A percentile compares a stretch with the other conserved stretches of the same genome.
phyloP scores from a whole-genome alignment of 2,888 invertebrate species.

The Agonopterix subpropinquella region DNA sequence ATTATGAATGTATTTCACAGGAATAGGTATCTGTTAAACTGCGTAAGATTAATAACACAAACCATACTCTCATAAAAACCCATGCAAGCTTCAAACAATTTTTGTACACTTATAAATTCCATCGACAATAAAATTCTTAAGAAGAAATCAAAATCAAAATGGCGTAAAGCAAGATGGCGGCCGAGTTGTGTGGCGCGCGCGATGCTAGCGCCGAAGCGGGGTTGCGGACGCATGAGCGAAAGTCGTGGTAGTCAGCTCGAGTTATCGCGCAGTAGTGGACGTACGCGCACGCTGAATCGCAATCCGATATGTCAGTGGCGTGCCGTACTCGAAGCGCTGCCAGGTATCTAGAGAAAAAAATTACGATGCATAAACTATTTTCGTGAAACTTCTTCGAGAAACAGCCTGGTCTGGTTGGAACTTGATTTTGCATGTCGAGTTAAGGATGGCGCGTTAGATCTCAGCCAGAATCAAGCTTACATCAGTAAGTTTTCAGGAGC shows the following conservation, averaged over 20 bases:
- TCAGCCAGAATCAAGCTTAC: no score
- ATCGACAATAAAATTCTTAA: conserved; percentile 15
- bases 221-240: conserved; percentile 86
- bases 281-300: conserved; percentile 85
- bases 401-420: no score
- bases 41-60: no score
- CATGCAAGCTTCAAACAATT: neutral
- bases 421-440: no score
- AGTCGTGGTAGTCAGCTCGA: conserved; percentile 87
- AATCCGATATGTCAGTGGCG: conserved; percentile 66
- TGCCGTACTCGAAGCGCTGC: conserved; percentile 84
- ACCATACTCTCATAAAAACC: no score
- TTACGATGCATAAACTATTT: no score
- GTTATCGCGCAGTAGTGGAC: conserved; percentile 94
- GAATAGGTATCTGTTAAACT: no score
- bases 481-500: no score
- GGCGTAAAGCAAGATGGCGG: conserved; percentile 61
- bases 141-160: conserved; percentile 52
- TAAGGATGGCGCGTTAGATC: no score
- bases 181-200: conserved; percentile 61
- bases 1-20: no score
- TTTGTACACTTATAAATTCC: neutral
- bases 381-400: no score
- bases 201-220: conserved; percentile 86
- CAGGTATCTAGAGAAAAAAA: conserved; percentile 78